Percentiles rank a stretch among this genome's conserved stretches.
phyloP scores from a whole-genome alignment of 2,888 invertebrate species.

The Venustoraphidia nigricollis region DNA sequence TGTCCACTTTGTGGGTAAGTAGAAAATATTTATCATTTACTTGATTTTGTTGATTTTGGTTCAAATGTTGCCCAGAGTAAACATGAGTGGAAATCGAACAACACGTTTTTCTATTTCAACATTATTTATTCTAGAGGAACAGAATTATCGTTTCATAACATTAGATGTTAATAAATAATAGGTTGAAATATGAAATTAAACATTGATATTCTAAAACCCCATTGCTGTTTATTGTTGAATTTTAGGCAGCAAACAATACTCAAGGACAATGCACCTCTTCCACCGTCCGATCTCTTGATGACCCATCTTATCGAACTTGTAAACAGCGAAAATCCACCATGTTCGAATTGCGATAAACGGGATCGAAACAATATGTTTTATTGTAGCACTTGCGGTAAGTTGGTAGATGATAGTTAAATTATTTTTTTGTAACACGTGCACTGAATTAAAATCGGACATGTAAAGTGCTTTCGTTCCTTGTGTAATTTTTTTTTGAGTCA shows the following conservation, averaged over 20 bases:
- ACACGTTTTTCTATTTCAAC: too few relatives aligned
- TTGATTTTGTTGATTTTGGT: too few relatives aligned
- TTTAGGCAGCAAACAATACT: conserved; percentile 40
- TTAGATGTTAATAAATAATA: too few relatives aligned
- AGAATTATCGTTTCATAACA: too few relatives aligned
- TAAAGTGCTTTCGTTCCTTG: conserved; percentile 4
- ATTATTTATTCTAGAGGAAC: too few relatives aligned
- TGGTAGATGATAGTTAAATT: neutral
- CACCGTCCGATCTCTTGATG: conserved; percentile 49
- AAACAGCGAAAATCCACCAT: conserved; percentile 53
- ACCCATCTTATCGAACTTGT: conserved; percentile 54
- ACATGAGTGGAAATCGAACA: too few relatives aligned
- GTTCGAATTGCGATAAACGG: conserved; percentile 63
- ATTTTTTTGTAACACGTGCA: neutral
- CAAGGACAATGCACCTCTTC: conserved; percentile 42
- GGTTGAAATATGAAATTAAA: too few relatives aligned
- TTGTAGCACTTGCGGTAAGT: conserved; percentile 58
- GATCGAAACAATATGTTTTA: conserved; percentile 56
- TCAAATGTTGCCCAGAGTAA: too few relatives aligned
- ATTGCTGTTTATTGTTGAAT: neutral
- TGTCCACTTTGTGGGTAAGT: conserved; percentile 54
- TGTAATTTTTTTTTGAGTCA: conserved; percentile 5
- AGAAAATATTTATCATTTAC: too few relatives aligned
- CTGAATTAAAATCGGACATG: neutral
- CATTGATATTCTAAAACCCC: too few relatives aligned